Evolutionary conservation across 2,888 invertebrate genomes (phyloP).

Genomic region (Belgica antarctica): DNA sequence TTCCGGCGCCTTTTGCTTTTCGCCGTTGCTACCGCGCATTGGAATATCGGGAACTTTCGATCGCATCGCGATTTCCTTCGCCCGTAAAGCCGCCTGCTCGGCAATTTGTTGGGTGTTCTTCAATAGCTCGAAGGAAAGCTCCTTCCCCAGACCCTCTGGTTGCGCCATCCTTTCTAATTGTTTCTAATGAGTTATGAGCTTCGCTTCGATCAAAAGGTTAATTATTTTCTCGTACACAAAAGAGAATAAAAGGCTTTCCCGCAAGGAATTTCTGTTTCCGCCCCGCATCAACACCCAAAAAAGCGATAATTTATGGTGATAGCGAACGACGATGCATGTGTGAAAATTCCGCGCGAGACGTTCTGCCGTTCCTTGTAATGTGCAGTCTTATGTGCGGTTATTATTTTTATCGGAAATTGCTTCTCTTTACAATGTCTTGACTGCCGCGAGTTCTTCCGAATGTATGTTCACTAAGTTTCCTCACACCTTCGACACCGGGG

Average conservation of each 20-base stretch:
- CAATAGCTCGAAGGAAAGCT: slow-evolving; percentile 53
- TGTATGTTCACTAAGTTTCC: too few relatives aligned
- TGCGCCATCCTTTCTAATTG: slow-evolving; percentile 49
- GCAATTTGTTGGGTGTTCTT: slow-evolving; percentile 54
- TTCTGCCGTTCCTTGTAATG: too few relatives aligned
- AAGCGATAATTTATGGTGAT: neutral
- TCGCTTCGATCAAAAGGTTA: slow-evolving; percentile 6
- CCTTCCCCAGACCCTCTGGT: slow-evolving; percentile 47
- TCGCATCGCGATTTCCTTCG: slow-evolving; percentile 53
- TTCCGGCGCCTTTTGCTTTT: slow-evolving; percentile 51
- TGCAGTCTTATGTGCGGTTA: neutral
- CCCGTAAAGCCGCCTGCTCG: slow-evolving; percentile 54
- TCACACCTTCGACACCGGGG: neutral
- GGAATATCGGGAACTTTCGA: slow-evolving; percentile 53
- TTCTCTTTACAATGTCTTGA: neutral
- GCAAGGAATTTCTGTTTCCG: neutral
- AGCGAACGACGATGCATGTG: neutral
- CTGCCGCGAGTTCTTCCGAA: too few relatives aligned
- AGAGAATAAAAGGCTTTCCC: neutral
- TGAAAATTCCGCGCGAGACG: neutral
- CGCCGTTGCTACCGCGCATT: slow-evolving; percentile 50
- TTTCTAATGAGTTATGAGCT: slow-evolving; percentile 19
- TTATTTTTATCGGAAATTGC: neutral
- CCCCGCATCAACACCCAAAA: slow-evolving; percentile 3
- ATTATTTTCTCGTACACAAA: neutral